Evolutionary conservation across 2,888 invertebrate species (phyloP).

Genomic region (Volucella inanis): DNA sequence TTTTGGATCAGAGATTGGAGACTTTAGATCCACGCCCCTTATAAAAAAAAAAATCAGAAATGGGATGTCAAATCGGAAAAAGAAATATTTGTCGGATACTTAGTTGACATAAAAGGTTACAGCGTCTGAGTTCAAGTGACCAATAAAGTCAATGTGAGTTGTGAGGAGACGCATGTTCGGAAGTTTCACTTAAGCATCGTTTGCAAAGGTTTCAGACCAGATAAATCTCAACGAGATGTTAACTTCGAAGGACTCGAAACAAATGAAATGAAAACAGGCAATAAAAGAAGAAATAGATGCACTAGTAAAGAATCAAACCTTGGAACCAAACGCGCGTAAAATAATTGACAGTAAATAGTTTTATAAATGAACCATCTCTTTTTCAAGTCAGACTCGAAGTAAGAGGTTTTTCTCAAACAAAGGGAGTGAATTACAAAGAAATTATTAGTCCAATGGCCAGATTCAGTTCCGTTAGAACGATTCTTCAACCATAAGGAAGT

Average conservation of each 20-base stretch:
- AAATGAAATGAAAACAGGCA: neutral
- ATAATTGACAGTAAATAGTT: conserved; percentile 69
- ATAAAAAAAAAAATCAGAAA: conserved; percentile 10
- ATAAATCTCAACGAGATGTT: too few species aligned
- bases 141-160: conserved; percentile 4
- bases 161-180: neutral
- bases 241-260: too few species aligned
- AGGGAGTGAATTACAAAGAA: conserved; percentile 76
- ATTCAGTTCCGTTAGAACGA: conserved; percentile 68
- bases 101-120: conserved; percentile 14
- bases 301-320: neutral
- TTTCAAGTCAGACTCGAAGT: conserved; percentile 77
- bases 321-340: neutral
- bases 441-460: conserved; percentile 77
- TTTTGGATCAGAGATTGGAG: neutral
- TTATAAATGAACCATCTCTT: conserved; percentile 59
- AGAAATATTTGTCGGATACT: conserved; percentile 7
- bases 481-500: conserved; percentile 31
- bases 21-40: neutral
- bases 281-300: neutral
- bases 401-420: conserved; percentile 76
- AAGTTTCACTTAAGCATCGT: neutral
- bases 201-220: too few species aligned
- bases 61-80: conserved; percentile 16
- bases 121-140: conserved; percentile 4